Base-by-base conservation (phyloP, 2,888 invertebrate genomes). In the Cataglyphis albicans region DNA sequence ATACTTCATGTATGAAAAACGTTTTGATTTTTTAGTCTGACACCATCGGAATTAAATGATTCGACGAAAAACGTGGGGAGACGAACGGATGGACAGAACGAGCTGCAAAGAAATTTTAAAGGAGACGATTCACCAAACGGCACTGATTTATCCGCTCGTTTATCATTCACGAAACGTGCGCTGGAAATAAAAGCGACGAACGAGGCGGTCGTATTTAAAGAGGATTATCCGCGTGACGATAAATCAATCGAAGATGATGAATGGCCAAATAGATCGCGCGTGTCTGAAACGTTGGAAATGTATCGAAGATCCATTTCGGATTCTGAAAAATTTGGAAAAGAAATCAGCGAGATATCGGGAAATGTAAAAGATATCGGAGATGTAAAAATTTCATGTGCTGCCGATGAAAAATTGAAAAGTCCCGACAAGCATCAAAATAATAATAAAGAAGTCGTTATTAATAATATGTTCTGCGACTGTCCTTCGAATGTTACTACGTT, bases 141-240 rank as follows among this genome's bases (percentile, higher is more conserved):
- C 70, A 57, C 55, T 78, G 76, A 78, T 78, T 78, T 70, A 78
- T 78, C 76, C 76, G 76, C 76, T 78, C 76, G 76, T 78, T 78
- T 70, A 70, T 78, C 76, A 78, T 78, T 70, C 35, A 57, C 70
- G 76, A 38, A 78, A 78, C 68, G 76, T 78, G 76, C 70, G 25
- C 70, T 68, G 76, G 70, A 78, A 78, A 70, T 78, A 78, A 68
- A 78, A 68, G 70, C 76, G 38, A 21, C 55, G 70, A 29, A 41
- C 76, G 68, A 78, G 76, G 38, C 29, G 70, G 41, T 41, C 57
- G 68, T 68, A 78, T 78, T 78, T 78, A 78, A 78, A 70, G 68
- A 68, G 57, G 68, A 70, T 78, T 57, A 68, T 41, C 76, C 68
- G 55, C 38, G 38, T 38, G 57, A 57, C 57, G 57, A 78, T 78